Conservation (phyloP, 2,797 vertebrate genomes). For the Liasis olivaceus region DNA sequence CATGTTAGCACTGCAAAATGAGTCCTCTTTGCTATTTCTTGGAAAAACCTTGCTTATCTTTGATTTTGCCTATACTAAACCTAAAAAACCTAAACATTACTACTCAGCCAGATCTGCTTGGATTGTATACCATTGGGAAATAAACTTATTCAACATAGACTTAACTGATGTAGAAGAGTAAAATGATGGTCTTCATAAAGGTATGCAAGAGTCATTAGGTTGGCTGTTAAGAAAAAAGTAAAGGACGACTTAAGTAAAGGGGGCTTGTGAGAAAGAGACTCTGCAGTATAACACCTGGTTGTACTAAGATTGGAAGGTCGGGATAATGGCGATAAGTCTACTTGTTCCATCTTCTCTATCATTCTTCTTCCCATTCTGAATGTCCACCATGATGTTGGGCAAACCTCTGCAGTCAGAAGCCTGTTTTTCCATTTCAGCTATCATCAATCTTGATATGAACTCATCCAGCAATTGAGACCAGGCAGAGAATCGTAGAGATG, state of each 20-base stretch:
- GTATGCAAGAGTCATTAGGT: too few relatives aligned
- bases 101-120: neutral
- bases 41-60: neutral
- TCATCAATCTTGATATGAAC: neutral
- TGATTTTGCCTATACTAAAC: neutral
- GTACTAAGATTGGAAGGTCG: neutral
- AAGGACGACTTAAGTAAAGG: neutral
- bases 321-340: neutral
- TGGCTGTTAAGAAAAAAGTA: neutral
- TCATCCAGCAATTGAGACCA: neutral
- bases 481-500: neutral
- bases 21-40: neutral
- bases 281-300: neutral
- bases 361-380: neutral
- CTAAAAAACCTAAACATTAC: neutral
- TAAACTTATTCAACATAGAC: neutral
- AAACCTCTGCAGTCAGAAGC: neutral
- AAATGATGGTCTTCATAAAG: neutral
- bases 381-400: neutral
- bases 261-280: neutral
- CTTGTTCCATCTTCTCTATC: neutral
- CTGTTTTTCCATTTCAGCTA: neutral
- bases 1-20: neutral
- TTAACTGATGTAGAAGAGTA: neutral
- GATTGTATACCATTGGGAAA: neutral